phyloP scores from a whole-genome alignment of 1,140 invertebrate genomes.

The Tyrophagus putrescentiae region DNA sequence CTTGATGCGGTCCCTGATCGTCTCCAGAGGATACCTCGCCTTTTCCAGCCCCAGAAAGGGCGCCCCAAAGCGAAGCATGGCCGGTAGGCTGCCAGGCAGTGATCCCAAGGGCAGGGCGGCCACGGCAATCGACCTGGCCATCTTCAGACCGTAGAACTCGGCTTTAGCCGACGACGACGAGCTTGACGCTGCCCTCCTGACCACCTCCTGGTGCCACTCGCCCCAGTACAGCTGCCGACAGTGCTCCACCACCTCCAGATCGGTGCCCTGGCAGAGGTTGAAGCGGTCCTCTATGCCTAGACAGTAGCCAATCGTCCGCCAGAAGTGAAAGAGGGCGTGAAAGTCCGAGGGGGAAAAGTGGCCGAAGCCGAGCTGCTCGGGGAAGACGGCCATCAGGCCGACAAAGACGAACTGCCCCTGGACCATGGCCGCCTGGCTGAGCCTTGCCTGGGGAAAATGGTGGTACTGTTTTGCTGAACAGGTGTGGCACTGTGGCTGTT shows the following conservation, averaged over 20 bases:
- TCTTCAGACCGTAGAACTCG: neutral
- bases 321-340: constrained; percentile 60
- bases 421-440: constrained; percentile 62
- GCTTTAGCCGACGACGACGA: neutral
- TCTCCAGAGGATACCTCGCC: neutral
- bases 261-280: constrained; percentile 41
- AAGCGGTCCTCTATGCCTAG: constrained; percentile 65
- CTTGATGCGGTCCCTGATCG: neutral
- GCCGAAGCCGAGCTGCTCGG: constrained; percentile 45
- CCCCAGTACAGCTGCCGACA: neutral
- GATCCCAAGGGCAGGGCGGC: neutral
- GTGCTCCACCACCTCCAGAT: constrained; percentile 32
- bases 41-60: neutral
- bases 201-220: neutral
- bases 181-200: neutral
- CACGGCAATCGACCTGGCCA: neutral
- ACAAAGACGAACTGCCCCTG: constrained; percentile 55
- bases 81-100: too few species aligned
- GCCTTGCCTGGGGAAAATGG: constrained; percentile 24
- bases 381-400: constrained; percentile 51
- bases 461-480: too few species aligned
- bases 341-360: constrained; percentile 41
- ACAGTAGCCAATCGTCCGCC: constrained; percentile 60
- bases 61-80: neutral
- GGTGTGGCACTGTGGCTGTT: constrained; percentile 33